Conservation (phyloP, 2,113 vertebrate genomes). For the Talpa occidentalis region DNA sequence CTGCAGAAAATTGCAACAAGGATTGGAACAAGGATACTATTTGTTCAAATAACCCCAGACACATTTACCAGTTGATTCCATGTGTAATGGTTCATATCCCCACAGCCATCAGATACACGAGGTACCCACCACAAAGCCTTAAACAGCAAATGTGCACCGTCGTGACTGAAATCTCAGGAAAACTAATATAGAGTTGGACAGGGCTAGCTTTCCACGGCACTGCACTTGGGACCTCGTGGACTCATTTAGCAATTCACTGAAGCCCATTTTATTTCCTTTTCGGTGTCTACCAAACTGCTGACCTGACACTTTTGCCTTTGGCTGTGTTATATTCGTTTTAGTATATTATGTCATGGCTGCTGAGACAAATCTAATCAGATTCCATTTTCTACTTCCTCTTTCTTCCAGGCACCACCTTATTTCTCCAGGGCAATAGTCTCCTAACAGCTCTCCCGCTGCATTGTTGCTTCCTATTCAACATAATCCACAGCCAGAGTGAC, state of each 20-base stretch:
- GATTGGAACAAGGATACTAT: not conserved
- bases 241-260: not conserved
- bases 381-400: slow-evolving; percentile 24
- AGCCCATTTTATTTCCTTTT: not conserved
- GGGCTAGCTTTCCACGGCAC: not conserved
- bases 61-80: not conserved
- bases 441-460: not conserved
- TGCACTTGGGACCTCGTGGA: not conserved
- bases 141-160: not conserved
- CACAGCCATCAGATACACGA: not conserved
- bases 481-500: not conserved
- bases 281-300: slow-evolving; percentile 12
- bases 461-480: not conserved
- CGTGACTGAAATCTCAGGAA: slow-evolving; percentile 15
- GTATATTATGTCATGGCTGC: not conserved
- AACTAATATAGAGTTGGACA: not conserved
- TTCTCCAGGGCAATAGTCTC: slow-evolving; percentile 9
- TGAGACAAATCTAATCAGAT: slow-evolving; percentile 56
- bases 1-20: not conserved
- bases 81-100: not conserved
- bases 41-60: not conserved
- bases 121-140: not conserved
- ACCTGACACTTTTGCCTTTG: not conserved
- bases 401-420: not conserved
- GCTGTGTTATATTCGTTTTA: not conserved